These are phyloP conservation scores for Macrophya annulata DNA, from an alignment of 2,888 invertebrate genomes.

Conservation along the genomic window DNA sequence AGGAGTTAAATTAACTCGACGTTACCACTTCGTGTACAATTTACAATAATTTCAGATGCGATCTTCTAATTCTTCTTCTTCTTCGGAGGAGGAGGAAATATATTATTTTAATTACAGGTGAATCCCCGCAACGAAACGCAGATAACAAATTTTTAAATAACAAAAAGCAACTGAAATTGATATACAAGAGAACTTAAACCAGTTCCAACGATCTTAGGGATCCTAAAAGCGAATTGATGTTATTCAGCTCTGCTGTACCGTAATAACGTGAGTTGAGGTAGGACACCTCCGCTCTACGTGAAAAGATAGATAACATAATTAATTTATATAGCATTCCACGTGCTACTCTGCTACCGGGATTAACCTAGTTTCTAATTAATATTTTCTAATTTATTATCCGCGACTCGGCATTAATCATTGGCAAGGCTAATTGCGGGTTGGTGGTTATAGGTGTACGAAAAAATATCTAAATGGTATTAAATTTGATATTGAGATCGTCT, in stretches of 20 bases:
- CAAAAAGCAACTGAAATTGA: not conserved
- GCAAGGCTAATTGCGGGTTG: slow-evolving; percentile 9
- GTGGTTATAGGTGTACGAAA: not conserved
- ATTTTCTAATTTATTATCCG: slow-evolving; percentile 57
- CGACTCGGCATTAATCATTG: slow-evolving; percentile 53
- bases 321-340: slow-evolving; percentile 50
- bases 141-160: not conserved
- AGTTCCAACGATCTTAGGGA: not conserved
- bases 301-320: slow-evolving; percentile 57
- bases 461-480: not conserved
- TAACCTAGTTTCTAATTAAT: slow-evolving; percentile 57
- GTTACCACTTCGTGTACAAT: not conserved
- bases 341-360: slow-evolving; percentile 51
- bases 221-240: slow-evolving; percentile 54
- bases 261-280: not conserved
- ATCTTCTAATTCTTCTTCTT: no score
- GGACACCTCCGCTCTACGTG: slow-evolving; percentile 52
- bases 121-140: not conserved
- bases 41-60: slow-evolving; percentile 13
- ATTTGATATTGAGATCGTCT: not conserved
- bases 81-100: no score
- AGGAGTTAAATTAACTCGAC: not conserved
- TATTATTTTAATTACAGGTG: not conserved
- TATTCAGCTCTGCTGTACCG: not conserved
- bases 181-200: not conserved